These are phyloP conservation scores for Mycteria americana DNA, from an alignment of 2,797 vertebrate genomes.

Conservation along the genomic window DNA sequence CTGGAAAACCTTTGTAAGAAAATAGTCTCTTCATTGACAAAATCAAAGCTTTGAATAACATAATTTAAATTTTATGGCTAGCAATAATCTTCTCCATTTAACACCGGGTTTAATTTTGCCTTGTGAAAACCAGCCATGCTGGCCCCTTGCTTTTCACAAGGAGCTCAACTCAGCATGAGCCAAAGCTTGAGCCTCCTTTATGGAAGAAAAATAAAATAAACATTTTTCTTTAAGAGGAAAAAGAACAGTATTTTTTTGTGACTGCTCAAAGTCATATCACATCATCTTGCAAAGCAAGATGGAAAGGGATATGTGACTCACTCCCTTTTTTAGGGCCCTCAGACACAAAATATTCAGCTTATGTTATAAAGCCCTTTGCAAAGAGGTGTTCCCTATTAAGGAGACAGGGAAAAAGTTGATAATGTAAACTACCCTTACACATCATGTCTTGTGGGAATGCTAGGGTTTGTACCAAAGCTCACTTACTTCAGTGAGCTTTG, in stretches of 20 bases:
- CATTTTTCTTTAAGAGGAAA: neutral
- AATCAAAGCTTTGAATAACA: neutral
- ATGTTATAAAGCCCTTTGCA: neutral
- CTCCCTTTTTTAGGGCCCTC: neutral
- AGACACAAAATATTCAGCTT: neutral
- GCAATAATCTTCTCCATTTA: neutral
- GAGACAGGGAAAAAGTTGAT: neutral
- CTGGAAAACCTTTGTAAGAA: neutral
- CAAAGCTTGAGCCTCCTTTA: neutral
- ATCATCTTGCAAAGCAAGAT: neutral
- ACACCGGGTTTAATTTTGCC: neutral
- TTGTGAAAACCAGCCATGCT: neutral
- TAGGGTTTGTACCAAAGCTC: neutral
- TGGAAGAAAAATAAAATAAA: neutral
- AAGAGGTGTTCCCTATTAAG: neutral
- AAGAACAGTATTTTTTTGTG: neutral
- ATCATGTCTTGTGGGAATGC: neutral
- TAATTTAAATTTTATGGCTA: neutral
- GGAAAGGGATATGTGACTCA: neutral
- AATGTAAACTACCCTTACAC: neutral
- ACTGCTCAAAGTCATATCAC: neutral
- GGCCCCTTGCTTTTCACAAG: neutral
- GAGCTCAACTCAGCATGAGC: neutral
- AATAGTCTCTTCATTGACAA: neutral
- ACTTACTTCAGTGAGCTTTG: neutral